Conservation (phyloP, 1,140 invertebrate genomes). For the Leptinotarsa lineolata region DNA sequence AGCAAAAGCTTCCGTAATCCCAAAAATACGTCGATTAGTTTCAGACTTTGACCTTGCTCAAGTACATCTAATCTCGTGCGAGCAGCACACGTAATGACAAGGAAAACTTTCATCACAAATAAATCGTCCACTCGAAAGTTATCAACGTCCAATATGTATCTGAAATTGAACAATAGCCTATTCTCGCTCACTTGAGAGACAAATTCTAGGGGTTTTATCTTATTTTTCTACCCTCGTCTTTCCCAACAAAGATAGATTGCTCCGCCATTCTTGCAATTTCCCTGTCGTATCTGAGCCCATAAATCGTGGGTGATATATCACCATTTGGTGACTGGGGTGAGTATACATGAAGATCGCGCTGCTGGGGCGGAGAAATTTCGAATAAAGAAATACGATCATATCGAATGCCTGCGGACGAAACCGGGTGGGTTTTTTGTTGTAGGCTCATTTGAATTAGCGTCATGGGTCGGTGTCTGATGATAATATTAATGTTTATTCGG, state of each 20-base stretch:
- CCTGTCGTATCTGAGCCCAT: conserved; percentile 60
- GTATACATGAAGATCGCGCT: conserved; percentile 40
- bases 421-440: not conserved
- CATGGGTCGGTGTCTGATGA: no score
- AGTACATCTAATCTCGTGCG: no score
- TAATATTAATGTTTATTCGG: no score
- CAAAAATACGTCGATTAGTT: no score
- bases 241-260: conserved; percentile 58
- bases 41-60: no score
- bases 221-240: conserved; percentile 55
- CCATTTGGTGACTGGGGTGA: conserved; percentile 52
- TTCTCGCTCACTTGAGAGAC: conserved; percentile 55
- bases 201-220: conserved; percentile 57
- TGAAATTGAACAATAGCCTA: conserved; percentile 52
- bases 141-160: conserved; percentile 43
- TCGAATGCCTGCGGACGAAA: not conserved
- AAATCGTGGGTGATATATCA: conserved; percentile 59
- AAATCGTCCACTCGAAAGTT: conserved; percentile 21
- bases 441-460: no score
- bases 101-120: conserved; percentile 15
- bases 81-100: not conserved
- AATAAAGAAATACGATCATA: conserved; percentile 46
- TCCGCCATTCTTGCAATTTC: conserved; percentile 61
- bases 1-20: no score
- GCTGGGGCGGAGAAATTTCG: conserved; percentile 41